Percentiles rank a stretch among this genome's conserved stretches.
Evolutionary conservation across 2,113 vertebrate species (phyloP).

Genomic region (Bothrops jararaca): DNA sequence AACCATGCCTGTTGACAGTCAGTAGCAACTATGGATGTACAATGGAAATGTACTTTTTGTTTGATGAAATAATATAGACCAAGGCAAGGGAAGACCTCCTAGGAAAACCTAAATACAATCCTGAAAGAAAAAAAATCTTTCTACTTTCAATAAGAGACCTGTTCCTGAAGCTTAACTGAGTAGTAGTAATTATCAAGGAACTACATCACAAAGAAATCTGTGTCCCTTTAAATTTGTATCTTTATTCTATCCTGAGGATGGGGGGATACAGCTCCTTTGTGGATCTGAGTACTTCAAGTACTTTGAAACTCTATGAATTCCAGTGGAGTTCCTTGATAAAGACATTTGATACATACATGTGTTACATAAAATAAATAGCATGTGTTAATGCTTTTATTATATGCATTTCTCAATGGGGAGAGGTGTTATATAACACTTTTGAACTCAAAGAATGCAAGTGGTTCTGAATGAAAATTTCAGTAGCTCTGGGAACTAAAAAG

Average conservation of each 20-base stretch:
- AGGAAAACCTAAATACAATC: rapidly evolving
- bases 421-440: not conserved
- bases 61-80: not conserved
- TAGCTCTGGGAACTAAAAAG: not conserved
- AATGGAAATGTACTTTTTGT: not conserved
- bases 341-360: not conserved
- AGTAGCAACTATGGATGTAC: not conserved
- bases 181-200: not conserved
- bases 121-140: not conserved
- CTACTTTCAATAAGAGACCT: not conserved
- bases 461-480: not conserved
- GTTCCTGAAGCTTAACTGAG: not conserved
- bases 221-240: not conserved
- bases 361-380: not conserved
- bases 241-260: not conserved
- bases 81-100: not conserved
- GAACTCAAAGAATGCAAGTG: not conserved
- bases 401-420: not conserved
- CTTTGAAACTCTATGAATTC: not conserved
- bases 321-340: not conserved
- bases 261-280: not conserved
- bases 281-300: not conserved
- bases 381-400: not conserved
- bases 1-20: not conserved
- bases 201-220: not conserved